Evolutionary conservation across 1,140 invertebrate species (phyloP), one percentile per base, ranked within the genome.

Genomic region (Drosophila mayri): DNA sequence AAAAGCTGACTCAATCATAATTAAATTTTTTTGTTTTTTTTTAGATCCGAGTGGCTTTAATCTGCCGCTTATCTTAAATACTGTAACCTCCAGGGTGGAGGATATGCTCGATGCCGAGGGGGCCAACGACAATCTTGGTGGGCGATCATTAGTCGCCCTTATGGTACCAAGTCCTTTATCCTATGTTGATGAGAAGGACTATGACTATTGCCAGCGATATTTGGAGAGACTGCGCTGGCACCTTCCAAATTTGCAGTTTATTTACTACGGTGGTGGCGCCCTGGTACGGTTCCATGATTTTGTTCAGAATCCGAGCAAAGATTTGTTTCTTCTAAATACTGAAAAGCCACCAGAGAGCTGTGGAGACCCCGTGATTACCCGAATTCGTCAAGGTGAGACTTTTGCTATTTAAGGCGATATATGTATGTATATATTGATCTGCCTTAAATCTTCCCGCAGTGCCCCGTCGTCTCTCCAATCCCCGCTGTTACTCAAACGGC

Each of bases 381-480:
- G 91, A 4, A 86, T 92, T 40, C 87, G 91, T 28, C 81, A 92
- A 68, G 78, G 93, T 93, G 66, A 70, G 73, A 4, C 25, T 46
- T 0, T 16, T 1, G 5, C 22, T 11, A 14, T 44, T 20, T 4
- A 18, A 0, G n/a, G 4, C 8, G n/a, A 25, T 25, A 25, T 25
- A 25, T 25, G 14, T 32, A 14, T n/a, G n/a, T n/a, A 6, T 11
- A 25, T 25, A 38, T n/a, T 38, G 14, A 38, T 9, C 14, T 38
- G 5, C 4, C 8, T 10, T 4, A n/a, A 18, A 14, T 20, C 25
- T 25, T 25, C 14, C 93, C 76, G 11, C 63, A 96, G 95, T 95
- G 66, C 95, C 94, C 0, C 94, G 94, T 54, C 93, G 94, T n/a
- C 86, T 96, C 6, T 93, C 94, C 2, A 96, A 96, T 92, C 94